Percentiles rank a stretch among this genome's conserved stretches.
Conservation (phyloP, 2,797 vertebrate genomes). For the Dryobates pubescens region DNA sequence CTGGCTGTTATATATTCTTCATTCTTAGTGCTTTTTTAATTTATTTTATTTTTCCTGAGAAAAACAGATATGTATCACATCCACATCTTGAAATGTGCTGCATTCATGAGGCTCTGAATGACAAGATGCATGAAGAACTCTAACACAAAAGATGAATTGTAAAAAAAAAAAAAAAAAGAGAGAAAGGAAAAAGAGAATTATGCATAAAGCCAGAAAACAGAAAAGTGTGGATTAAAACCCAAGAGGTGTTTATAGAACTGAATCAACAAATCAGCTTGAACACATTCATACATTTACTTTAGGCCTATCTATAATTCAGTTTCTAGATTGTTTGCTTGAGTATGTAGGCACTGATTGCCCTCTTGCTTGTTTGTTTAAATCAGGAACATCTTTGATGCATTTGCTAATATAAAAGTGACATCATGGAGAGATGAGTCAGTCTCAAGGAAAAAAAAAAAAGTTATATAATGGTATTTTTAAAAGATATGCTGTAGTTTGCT, state of each 20-base stretch:
- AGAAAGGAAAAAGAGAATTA: background rate
- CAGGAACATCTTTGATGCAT: background rate
- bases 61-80: constrained; percentile 28
- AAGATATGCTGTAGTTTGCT: background rate
- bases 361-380: constrained; percentile 53
- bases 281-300: constrained; percentile 68
- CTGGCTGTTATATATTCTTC: constrained; percentile 3
- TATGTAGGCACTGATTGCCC: constrained; percentile 43
- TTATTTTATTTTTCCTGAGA: constrained; percentile 34
- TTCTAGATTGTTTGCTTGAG: constrained; percentile 69
- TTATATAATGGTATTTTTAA: constrained; percentile 12
- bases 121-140: constrained; percentile 46
- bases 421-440: constrained; percentile 39
- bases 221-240: constrained; percentile 60
- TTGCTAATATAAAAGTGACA: constrained; percentile 39
- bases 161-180: background rate
- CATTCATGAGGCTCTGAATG: constrained; percentile 37
- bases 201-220: constrained; percentile 35
- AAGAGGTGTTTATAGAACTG: constrained; percentile 73
- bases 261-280: constrained; percentile 69
- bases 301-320: constrained; percentile 74
- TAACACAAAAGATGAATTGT: constrained; percentile 53
- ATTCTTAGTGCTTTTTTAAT: background rate
- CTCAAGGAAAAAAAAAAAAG: background rate
- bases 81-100: constrained; percentile 20